Percentiles rank a stretch among this genome's conserved stretches.
phyloP scores from a whole-genome alignment of 2,888 invertebrate species.

The Pheosia tremula region DNA sequence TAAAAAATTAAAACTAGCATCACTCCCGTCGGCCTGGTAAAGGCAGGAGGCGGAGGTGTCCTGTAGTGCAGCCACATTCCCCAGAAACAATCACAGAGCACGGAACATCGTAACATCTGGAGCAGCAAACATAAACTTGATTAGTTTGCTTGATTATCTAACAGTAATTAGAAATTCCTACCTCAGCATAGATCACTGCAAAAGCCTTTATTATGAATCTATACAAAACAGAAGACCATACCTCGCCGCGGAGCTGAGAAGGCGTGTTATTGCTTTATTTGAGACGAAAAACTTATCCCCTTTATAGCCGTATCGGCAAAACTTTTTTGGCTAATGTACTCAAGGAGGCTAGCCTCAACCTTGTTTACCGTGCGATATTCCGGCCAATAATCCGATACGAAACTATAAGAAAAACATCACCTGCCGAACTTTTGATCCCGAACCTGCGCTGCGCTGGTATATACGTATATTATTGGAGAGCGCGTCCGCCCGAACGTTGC shows the following conservation, averaged over 20 bases:
- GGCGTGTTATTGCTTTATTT: background rate
- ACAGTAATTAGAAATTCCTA: too few relatives aligned
- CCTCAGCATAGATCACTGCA: background rate
- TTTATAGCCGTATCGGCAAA: conserved; percentile 1
- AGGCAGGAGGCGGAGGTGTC: too few relatives aligned
- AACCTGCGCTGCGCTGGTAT: background rate
- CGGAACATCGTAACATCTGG: too few relatives aligned
- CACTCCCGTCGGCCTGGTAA: too few relatives aligned
- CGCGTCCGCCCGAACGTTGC: background rate
- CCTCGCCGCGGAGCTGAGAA: background rate
- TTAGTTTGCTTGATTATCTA: too few relatives aligned
- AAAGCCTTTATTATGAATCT: background rate
- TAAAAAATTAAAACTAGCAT: too few relatives aligned
- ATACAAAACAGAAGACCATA: background rate
- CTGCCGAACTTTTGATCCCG: background rate
- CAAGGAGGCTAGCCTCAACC: background rate
- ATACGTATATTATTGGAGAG: background rate
- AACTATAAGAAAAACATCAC: conserved; percentile 3
- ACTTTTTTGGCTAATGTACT: background rate
- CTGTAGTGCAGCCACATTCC: too few relatives aligned
- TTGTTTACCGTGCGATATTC: background rate
- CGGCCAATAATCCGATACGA: background rate
- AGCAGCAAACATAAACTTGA: too few relatives aligned
- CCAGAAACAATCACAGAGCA: too few relatives aligned
- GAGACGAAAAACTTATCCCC: conserved; percentile 2